phyloP scores from a whole-genome alignment of 2,797 vertebrate genomes.

The Toxotes lorentzi region DNA sequence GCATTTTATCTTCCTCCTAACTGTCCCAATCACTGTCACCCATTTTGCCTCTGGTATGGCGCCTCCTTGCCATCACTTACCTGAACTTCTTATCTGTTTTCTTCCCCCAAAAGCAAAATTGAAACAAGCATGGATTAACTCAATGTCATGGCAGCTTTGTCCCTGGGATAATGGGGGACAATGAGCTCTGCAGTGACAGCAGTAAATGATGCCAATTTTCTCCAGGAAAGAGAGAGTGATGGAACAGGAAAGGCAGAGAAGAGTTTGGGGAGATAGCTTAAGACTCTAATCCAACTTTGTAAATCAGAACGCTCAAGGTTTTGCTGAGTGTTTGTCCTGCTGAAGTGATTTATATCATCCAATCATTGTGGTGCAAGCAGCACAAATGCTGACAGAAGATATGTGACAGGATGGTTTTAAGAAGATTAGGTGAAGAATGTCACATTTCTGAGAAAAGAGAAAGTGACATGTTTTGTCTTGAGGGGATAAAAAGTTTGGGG shows the following conservation, averaged over 20 bases:
- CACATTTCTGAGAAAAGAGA: conserved; percentile 23
- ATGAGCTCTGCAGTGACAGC: conserved; percentile 68
- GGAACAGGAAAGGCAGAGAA: conserved; percentile 36
- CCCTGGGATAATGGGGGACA: conserved; percentile 73
- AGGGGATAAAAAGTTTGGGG: conserved; percentile 21
- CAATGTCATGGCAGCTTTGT: conserved; percentile 80
- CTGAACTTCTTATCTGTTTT: conserved; percentile 75
- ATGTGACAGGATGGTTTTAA: conserved; percentile 42
- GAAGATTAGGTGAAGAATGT: conserved; percentile 44
- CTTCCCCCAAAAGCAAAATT: conserved; percentile 65
- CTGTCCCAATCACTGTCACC: conserved; percentile 41
- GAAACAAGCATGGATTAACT: conserved; percentile 79
- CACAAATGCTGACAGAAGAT: conserved; percentile 46
- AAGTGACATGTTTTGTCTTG: conserved; percentile 28
- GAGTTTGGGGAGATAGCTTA: conserved; percentile 65
- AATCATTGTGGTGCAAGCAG: conserved; percentile 50
- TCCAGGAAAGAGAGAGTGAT: conserved; percentile 56
- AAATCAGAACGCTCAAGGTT: conserved; percentile 63
- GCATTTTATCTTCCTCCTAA: conserved; percentile 50
- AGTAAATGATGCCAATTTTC: conserved; percentile 74
- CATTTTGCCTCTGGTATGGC: conserved; percentile 30
- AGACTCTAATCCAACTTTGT: conserved; percentile 74
- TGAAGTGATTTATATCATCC: conserved; percentile 70
- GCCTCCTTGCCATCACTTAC: conserved; percentile 64
- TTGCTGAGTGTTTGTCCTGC: conserved; percentile 63